Evolutionary conservation across 2,888 invertebrate genomes (phyloP).

Genomic region (Entomobrya multifasciata): DNA sequence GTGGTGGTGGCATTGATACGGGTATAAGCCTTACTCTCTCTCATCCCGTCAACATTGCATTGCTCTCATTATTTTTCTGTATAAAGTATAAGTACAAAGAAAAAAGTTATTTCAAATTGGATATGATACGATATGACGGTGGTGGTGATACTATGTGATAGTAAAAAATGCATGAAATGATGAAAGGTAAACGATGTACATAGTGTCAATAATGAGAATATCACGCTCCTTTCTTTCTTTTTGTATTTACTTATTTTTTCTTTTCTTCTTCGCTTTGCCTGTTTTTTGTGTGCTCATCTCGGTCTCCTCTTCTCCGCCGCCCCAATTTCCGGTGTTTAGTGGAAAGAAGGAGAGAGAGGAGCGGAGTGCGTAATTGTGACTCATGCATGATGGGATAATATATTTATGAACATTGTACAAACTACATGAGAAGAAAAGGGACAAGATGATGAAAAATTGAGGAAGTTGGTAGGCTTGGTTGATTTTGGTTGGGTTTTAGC

Average conservation of each 20-base stretch:
- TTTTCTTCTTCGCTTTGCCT: slow-evolving; percentile 15
- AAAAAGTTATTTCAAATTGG: not conserved
- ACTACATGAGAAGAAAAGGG: slow-evolving; percentile 33
- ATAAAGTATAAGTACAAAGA: not conserved
- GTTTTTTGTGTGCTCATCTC: not conserved
- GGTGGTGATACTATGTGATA: not conserved
- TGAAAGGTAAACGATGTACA: slow-evolving; percentile 24
- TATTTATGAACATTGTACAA: no score
- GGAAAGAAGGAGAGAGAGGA: slow-evolving; percentile 27
- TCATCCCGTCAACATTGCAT: no score
- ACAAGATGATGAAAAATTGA: slow-evolving; percentile 68
- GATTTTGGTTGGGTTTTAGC: slow-evolving; percentile 37
- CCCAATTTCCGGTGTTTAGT: slow-evolving; percentile 75
- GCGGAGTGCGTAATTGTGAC: slow-evolving; percentile 67
- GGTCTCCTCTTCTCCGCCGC: slow-evolving; percentile 63
- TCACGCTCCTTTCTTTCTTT: slow-evolving; percentile 48
- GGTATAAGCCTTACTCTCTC: not conserved
- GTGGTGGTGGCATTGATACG: not conserved
- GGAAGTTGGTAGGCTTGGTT: slow-evolving; percentile 63
- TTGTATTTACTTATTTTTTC: slow-evolving; percentile 47
- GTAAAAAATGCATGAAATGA: not conserved
- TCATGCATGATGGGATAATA: slow-evolving; percentile 66
- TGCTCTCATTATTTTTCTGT: not conserved
- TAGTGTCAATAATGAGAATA: slow-evolving; percentile 72
- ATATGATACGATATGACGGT: slow-evolving; percentile 8